Evolutionary conservation across 2,888 invertebrate species (phyloP), one percentile per base, ranked within the genome.

Genomic region (Didymodactylos carnosus): DNA sequence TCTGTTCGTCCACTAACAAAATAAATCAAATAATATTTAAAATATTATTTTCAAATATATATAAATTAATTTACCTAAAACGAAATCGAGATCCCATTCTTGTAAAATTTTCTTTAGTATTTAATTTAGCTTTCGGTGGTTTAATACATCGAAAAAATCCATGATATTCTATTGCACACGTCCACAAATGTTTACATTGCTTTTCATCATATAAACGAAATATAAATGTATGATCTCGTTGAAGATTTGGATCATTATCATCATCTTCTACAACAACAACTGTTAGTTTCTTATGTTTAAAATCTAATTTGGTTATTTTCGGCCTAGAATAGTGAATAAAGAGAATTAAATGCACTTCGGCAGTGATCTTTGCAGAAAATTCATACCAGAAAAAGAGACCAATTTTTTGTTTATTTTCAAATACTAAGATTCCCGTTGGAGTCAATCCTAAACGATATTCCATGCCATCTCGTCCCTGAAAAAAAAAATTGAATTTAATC

Each of bases 121-220:
- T n/a, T 62, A n/a, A n/a, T 62, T 35, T 41, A 4, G 23, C 2
- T 49, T 39, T 70, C 3, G 77, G 78, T 19, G 78, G 76, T 13
- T 77, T 62, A 77, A 91, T 88, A 73, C 98, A 86, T 77, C 98
- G 88, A 87, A 97, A 98, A 86, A 99, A 99, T 1, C 95, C 92
- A 85, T 99, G 98, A 85, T 98, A 94, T 84, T 99, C 98, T 0
- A 99, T 92, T 39, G 97, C 97, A 86, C 98, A 98, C 84, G 98
- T 99, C 98, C 98, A 99, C 77, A 99, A 86, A 85, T 99, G 98
- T 84, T 99, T 99, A 83, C 95, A 94, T 2, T 97, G 95, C 83
- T 95, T 95, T 83, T 95, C 93, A 82, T 94, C 97, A n/a, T 71
- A 39, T 78, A 97, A 85, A 75, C 88, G 86, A 84, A 99, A 99